These are phyloP conservation scores for Branchinecta lindahli DNA, from an alignment of 1,140 invertebrate species.

Conservation along the genomic window DNA sequence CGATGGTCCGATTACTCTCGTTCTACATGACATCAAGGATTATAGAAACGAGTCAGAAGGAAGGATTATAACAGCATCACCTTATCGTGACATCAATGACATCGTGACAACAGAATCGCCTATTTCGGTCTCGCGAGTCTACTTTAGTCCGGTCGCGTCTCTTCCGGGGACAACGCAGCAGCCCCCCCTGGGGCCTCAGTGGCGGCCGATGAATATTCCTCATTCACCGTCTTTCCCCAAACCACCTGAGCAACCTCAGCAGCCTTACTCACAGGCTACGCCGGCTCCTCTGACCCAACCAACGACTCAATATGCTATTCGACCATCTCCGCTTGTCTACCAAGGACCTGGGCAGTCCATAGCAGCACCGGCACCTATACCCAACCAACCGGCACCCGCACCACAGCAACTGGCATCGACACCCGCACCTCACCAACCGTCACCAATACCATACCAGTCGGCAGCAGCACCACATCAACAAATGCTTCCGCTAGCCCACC, in stretches of 20 bases:
- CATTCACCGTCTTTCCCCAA: neutral
- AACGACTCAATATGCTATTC: no score
- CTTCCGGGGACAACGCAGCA: neutral
- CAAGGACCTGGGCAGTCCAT: no score
- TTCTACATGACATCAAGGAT: conserved; percentile 1
- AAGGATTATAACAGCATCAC: neutral
- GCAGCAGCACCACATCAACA: no score
- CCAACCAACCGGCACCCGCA: no score
- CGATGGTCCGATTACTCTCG: neutral
- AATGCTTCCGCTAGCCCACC: no score
- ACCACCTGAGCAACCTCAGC: neutral
- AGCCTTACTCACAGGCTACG: neutral
- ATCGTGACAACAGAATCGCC: neutral
- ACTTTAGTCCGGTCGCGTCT: conserved; percentile 1
- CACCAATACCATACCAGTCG: no score
- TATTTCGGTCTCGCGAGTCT: neutral
- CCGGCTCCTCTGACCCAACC: no score
- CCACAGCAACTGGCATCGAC: no score
- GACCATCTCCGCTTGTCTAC: no score
- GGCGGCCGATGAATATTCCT: neutral
- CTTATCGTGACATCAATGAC: no score
- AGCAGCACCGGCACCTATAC: no score
- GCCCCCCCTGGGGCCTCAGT: neutral
- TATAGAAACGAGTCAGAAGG: neutral
- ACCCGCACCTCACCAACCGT: no score